Percentiles rank a stretch among this genome's conserved stretches.
phyloP scores from a whole-genome alignment of 1,140 invertebrate species.

The Delia radicum region DNA sequence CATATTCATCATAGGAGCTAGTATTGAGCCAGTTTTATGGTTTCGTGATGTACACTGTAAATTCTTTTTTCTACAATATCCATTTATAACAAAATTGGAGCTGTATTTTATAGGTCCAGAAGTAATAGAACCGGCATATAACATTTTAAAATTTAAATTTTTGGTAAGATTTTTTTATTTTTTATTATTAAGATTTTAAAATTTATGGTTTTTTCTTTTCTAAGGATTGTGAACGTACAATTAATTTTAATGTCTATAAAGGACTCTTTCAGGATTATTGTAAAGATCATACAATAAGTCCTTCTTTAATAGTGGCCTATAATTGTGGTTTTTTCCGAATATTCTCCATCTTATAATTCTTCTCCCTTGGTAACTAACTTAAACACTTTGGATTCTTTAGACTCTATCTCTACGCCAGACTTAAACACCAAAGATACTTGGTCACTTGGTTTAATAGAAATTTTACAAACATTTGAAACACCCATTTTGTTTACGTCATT shows the following conservation, averaged over 20 bases:
- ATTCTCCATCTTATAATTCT: neutral
- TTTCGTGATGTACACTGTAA: conserved; percentile 38
- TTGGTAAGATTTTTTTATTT: neutral
- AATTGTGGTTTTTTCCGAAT: conserved; percentile 26
- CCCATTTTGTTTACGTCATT: conserved; percentile 29
- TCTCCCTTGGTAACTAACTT: neutral
- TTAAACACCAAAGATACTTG: conserved; percentile 1
- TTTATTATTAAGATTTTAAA: neutral
- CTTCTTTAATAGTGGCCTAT: conserved; percentile 7
- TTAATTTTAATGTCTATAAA: neutral
- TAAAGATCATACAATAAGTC: neutral
- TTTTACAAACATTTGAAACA: conserved; percentile 11
- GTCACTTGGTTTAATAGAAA: conserved; percentile 5
- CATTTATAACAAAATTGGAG: conserved; percentile 30
- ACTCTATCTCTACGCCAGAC: neutral
- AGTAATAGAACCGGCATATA: neutral
- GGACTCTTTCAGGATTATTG: conserved; percentile 22
- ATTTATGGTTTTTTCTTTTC: neutral
- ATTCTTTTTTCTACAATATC: conserved; percentile 39
- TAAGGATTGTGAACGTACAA: neutral
- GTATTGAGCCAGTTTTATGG: conserved; percentile 30
- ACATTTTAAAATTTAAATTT: neutral
- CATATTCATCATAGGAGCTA: conserved; percentile 38
- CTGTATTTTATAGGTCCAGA: conserved; percentile 39
- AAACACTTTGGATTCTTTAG: neutral